phyloP scores from a whole-genome alignment of 1,140 invertebrate species.

The Camponotus floridanus region DNA sequence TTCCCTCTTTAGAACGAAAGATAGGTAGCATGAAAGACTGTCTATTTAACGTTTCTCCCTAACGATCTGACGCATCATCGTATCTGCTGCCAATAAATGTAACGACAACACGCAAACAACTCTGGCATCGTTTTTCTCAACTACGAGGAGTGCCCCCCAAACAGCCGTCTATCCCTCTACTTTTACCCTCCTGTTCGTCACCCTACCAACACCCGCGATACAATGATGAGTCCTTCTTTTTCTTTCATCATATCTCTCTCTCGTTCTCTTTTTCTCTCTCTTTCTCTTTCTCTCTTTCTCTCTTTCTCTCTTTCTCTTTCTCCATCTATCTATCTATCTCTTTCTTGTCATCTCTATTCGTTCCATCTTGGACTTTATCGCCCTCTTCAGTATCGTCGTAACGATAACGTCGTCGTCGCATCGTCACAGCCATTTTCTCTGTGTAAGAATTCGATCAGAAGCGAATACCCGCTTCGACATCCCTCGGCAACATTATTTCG shows the following conservation, averaged over 20 bases:
- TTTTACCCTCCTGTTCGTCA: slow-evolving; percentile 12
- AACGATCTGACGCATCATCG: slow-evolving; percentile 72
- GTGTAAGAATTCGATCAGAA: slow-evolving; percentile 68
- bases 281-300: background rate
- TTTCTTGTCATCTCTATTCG: slow-evolving; percentile 41
- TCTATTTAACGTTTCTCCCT: slow-evolving; percentile 62
- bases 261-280: background rate
- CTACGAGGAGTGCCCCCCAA: slow-evolving; percentile 9
- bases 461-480: background rate
- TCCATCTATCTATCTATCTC: background rate
- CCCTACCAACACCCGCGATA: slow-evolving; percentile 13
- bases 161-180: background rate
- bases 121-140: slow-evolving; percentile 20
- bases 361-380: slow-evolving; percentile 53
- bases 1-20: background rate
- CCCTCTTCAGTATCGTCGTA: slow-evolving; percentile 33
- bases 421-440: slow-evolving; percentile 28
- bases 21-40: slow-evolving; percentile 31
- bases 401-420: slow-evolving; percentile 57
- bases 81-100: slow-evolving; percentile 70
- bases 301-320: background rate
- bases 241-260: background rate
- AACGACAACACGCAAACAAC: slow-evolving; percentile 53
- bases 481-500: background rate
- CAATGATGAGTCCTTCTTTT: slow-evolving; percentile 12